These are phyloP conservation scores for Gymnodraco acuticeps DNA, from an alignment of 2,797 vertebrate genomes.

Conservation along the genomic window DNA sequence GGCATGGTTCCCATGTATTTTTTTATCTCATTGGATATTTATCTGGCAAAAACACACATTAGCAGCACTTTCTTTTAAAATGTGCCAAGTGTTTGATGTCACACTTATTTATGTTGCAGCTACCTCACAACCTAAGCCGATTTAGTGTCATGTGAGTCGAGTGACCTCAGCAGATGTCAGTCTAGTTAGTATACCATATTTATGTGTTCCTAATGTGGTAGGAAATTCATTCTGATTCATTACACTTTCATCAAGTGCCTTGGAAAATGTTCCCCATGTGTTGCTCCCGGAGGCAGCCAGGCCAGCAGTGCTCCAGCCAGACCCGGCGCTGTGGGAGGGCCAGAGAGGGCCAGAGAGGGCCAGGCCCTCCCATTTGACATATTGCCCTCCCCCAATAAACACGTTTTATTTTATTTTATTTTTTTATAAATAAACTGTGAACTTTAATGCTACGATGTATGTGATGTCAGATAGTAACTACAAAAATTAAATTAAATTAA, in stretches of 20 bases:
- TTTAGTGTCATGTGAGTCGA: slow-evolving; percentile 4
- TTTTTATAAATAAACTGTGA: too few relatives aligned
- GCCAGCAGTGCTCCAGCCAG: slow-evolving; percentile 19
- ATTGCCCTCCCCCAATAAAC: too few relatives aligned
- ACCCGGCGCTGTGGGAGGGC: too few relatives aligned
- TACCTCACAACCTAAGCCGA: background rate
- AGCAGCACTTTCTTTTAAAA: too few relatives aligned
- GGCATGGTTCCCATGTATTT: background rate
- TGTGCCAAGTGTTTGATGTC: background rate
- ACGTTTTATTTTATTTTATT: too few relatives aligned
- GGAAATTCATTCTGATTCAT: slow-evolving; percentile 9
- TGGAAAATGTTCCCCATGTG: slow-evolving; percentile 22
- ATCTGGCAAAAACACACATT: too few relatives aligned
- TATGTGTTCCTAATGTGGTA: background rate
- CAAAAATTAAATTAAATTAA: too few relatives aligned
- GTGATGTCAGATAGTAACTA: too few relatives aligned
- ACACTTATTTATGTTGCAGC: background rate
- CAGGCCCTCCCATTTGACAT: too few relatives aligned
- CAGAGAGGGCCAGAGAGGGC: too few relatives aligned
- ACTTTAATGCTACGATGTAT: too few relatives aligned
- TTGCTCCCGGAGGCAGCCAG: slow-evolving; percentile 7
- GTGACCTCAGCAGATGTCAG: background rate
- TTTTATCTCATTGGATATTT: background rate
- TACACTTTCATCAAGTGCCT: slow-evolving; percentile 21
- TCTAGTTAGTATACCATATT: background rate